These are phyloP conservation scores for Tetragonula clypearis DNA, from an alignment of 1,140 invertebrate species.

Conservation along the genomic window DNA sequence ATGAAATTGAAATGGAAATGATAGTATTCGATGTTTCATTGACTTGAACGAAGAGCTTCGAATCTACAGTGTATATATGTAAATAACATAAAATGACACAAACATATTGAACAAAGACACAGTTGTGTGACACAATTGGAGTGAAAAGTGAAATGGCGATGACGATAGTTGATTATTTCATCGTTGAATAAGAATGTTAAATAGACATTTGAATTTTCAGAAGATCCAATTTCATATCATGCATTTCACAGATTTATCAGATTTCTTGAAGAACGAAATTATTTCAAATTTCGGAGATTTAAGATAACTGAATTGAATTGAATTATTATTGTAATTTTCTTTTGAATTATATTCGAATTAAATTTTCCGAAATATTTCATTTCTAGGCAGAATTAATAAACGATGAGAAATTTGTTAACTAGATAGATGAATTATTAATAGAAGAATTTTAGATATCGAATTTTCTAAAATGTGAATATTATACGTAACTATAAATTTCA, in stretches of 20 bases:
- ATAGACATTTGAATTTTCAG: not conserved
- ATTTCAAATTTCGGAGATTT: not conserved
- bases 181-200: not conserved
- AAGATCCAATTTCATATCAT: not conserved
- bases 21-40: not conserved
- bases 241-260: not conserved
- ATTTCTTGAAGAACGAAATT: not conserved
- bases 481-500: too few relatives aligned
- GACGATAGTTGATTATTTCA: not conserved
- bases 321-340: not conserved
- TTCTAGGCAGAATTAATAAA: too few relatives aligned
- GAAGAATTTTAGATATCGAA: too few relatives aligned
- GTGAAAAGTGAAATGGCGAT: not conserved
- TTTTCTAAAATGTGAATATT: too few relatives aligned
- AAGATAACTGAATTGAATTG: not conserved
- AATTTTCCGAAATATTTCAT: too few relatives aligned
- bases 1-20: slow-evolving; percentile 6
- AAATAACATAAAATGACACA: not conserved
- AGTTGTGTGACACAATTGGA: not conserved
- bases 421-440: too few relatives aligned
- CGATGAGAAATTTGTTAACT: too few relatives aligned
- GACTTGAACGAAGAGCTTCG: not conserved
- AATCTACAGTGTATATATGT: not conserved
- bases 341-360: too few relatives aligned
- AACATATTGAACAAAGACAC: not conserved